Evolutionary conservation across 2,113 vertebrate genomes (phyloP).

Genomic region (Dasyprocta punctata): DNA sequence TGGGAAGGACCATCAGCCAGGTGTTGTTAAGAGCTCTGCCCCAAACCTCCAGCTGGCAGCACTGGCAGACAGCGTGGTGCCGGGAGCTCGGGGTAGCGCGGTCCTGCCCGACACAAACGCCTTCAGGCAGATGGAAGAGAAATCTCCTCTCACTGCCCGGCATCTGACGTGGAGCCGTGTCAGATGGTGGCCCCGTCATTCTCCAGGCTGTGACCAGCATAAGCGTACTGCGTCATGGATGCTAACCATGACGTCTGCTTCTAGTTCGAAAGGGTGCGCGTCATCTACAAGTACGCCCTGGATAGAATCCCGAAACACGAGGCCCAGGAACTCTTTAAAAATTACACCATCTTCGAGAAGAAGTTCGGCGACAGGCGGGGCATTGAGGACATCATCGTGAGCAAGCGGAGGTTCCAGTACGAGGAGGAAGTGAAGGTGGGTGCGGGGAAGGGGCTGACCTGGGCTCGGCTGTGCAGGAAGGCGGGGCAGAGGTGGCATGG

Average conservation of each 20-base stretch:
- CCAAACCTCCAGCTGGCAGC: background rate
- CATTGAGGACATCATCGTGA: conserved; percentile 99
- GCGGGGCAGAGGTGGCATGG: background rate
- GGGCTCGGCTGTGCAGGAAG: background rate
- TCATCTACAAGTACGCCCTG: conserved; percentile 98
- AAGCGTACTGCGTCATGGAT: background rate
- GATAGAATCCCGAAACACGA: conserved; percentile 97
- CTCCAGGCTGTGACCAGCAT: background rate
- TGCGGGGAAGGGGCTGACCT: background rate
- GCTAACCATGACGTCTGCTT: conserved; percentile 61
- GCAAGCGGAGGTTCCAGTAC: conserved; percentile 97
- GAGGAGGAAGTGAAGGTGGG: conserved; percentile 98
- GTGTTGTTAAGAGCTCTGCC: background rate
- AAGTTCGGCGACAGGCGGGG: conserved; percentile 97
- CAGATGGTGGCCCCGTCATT: background rate
- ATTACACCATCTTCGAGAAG: conserved; percentile 99
- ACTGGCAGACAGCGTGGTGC: background rate
- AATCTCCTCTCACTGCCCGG: background rate
- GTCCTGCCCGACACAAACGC: background rate
- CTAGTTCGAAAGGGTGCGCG: conserved; percentile 97
- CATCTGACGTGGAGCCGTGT: background rate
- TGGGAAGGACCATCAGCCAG: background rate
- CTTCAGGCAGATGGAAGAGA: background rate
- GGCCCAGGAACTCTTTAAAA: conserved; percentile 98
- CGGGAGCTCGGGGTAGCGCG: background rate